phyloP scores from a whole-genome alignment of 1,140 invertebrate species.

The Chironomus striatipennis region DNA sequence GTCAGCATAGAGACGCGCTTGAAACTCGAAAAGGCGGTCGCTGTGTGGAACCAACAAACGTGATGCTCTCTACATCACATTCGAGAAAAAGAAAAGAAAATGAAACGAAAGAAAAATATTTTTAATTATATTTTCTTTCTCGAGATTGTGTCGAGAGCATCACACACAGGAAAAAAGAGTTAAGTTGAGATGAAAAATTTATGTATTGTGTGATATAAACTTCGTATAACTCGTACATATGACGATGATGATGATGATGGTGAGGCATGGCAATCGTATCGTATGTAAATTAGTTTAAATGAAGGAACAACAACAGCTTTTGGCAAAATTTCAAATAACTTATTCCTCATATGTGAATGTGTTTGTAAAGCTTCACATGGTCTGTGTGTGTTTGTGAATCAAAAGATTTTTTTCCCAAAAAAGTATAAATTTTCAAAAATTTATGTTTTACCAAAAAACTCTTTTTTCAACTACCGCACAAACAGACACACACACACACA shows the following conservation, averaged over 20 bases:
- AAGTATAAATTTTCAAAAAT: neutral
- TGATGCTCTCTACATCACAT: neutral
- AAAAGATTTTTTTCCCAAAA: neutral
- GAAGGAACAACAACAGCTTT: no score
- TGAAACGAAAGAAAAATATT: neutral
- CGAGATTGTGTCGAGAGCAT: neutral
- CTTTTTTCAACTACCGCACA: neutral
- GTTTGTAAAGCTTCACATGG: no score
- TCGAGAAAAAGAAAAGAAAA: slow-evolving; percentile 11
- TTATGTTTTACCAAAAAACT: neutral
- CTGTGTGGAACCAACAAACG: slow-evolving; percentile 11
- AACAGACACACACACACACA: neutral
- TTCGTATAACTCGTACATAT: neutral
- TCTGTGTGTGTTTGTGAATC: neutral
- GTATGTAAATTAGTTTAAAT: no score
- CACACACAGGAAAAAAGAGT: neutral
- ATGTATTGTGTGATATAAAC: neutral
- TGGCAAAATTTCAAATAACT: no score
- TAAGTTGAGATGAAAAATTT: neutral
- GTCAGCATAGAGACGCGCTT: neutral
- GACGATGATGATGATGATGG: neutral
- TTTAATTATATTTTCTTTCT: neutral
- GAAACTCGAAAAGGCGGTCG: slow-evolving; percentile 6
- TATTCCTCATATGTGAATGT: no score
- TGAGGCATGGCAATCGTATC: no score